Base-by-base conservation (phyloP, 2,113 vertebrate species). In the Ailuropoda melanoleuca region DNA sequence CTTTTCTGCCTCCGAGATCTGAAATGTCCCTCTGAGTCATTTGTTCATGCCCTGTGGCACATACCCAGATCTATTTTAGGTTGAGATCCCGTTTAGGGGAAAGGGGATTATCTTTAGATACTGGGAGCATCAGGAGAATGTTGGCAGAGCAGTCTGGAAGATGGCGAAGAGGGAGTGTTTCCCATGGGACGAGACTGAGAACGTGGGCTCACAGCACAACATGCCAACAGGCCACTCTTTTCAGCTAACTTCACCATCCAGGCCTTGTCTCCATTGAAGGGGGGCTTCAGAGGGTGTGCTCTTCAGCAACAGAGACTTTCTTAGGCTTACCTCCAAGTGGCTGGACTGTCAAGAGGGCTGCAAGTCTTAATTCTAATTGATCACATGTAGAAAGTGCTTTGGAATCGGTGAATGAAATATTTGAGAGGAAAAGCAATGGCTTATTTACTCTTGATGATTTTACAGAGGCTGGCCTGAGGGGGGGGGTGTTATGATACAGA, bases 51-150 rank as follows among this genome's bases (percentile, higher is more conserved):
- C 94, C 37, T 1, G 23, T 62, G 90, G 90, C 97, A 88, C 60
- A 86, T 74, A 53, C 95, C 83, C 97, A 94, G 96, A 75, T 93
- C 94, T 98, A 97, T 98, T 98, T 98, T 95, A 56, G 85, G 96
- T 82, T 66, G 88, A 94, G 94, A 97, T 98, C 97, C 88, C 19
- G 26, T 92, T 97, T 95, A 97, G 87, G 97, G 96, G 94, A 97
- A 98, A 95, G 62, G 50, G 96, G 95, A 98, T 97, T 97, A 97
- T 95, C 97, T 97, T 98, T 94, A 96, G 95, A 60, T 97, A 81
- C 81, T 77, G 96, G 88, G 89, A 97, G 88, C 88, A 84, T 90
- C 90, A 94, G 80, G 96, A 96, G 94, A 97, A 97, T 97, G 96
- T 86, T 97, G 96, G 97, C 97, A 97, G 78, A 66, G n/a, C 3